phyloP scores from a whole-genome alignment of 2,113 vertebrate species.

The Grammomys surdaster region DNA sequence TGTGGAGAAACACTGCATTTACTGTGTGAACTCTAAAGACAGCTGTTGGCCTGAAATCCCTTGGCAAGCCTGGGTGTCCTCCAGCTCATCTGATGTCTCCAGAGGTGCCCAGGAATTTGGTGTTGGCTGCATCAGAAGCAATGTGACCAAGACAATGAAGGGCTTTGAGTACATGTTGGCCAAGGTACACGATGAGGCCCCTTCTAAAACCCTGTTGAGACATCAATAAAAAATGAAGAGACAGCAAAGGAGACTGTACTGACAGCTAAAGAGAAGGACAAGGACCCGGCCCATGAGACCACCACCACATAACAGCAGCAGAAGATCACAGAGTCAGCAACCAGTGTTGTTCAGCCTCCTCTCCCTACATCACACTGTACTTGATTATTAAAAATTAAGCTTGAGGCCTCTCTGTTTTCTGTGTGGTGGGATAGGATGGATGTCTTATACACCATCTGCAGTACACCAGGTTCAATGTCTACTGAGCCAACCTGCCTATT shows the following conservation, averaged over 20 bases:
- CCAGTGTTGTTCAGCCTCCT: neutral
- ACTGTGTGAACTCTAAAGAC: conserved; percentile 88
- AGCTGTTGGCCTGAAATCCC: neutral
- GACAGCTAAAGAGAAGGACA: conserved; percentile 96
- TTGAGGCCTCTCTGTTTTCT: conserved; percentile 35
- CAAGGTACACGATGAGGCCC: conserved; percentile 92
- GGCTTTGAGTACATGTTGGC: conserved; percentile 92
- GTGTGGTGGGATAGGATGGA: neutral
- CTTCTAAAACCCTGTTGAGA: conserved; percentile 95
- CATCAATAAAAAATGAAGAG: conserved; percentile 92
- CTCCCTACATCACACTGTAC: neutral
- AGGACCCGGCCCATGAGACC: conserved; percentile 94
- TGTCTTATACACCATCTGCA: neutral
- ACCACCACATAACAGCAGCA: conserved; percentile 84
- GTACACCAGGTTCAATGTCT: neutral
- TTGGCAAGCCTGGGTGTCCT: conserved; percentile 91
- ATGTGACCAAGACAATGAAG: conserved; percentile 89
- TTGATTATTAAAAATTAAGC: conserved; percentile 59
- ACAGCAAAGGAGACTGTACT: conserved; percentile 95
- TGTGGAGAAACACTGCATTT: conserved; percentile 94
- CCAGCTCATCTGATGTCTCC: conserved; percentile 93
- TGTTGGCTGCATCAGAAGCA: conserved; percentile 96
- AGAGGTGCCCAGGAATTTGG: conserved; percentile 98
- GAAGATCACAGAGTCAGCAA: conserved; percentile 37
- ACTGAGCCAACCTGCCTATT: neutral